phyloP scores from a whole-genome alignment of 2,113 vertebrate genomes.

The Conger conger region DNA sequence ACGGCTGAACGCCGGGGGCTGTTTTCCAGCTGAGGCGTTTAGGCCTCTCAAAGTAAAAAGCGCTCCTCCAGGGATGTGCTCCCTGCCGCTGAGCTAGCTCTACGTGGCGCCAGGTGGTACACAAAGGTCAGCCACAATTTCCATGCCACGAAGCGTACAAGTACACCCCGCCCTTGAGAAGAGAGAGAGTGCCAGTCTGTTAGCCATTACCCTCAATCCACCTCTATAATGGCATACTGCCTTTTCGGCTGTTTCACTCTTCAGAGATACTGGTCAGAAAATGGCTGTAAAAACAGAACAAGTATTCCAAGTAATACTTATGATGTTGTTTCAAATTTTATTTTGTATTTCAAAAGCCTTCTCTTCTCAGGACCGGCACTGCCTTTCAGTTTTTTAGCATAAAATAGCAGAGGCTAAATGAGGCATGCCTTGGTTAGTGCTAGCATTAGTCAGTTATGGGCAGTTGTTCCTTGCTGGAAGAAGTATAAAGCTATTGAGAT shows the following conservation, averaged over 20 bases:
- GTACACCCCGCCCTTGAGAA: slow-evolving; percentile 13
- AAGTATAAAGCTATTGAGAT: neutral
- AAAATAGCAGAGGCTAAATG: neutral
- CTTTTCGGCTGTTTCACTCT: neutral
- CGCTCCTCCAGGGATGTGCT: slow-evolving; percentile 2
- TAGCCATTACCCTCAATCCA: neutral
- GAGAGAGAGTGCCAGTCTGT: slow-evolving; percentile 17
- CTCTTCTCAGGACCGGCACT: neutral
- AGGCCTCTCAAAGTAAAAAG: slow-evolving; percentile 39
- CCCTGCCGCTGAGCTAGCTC: neutral
- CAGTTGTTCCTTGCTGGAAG: neutral
- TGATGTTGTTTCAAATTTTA: neutral
- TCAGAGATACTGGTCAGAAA: neutral
- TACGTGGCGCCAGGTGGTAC: neutral
- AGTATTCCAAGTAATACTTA: neutral
- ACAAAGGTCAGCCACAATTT: neutral
- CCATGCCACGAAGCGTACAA: neutral
- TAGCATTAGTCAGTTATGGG: neutral
- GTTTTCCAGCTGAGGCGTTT: slow-evolving; percentile 29
- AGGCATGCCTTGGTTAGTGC: neutral
- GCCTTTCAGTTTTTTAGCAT: neutral
- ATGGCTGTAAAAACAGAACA: neutral
- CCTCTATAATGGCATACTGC: neutral
- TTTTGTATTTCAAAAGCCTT: neutral
- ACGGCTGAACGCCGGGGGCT: neutral